A percentile compares a stretch with the other conserved stretches of the same genome.
Evolutionary conservation across 2,888 invertebrate genomes (phyloP).

Genomic region (Scaptomyza tumidula): DNA sequence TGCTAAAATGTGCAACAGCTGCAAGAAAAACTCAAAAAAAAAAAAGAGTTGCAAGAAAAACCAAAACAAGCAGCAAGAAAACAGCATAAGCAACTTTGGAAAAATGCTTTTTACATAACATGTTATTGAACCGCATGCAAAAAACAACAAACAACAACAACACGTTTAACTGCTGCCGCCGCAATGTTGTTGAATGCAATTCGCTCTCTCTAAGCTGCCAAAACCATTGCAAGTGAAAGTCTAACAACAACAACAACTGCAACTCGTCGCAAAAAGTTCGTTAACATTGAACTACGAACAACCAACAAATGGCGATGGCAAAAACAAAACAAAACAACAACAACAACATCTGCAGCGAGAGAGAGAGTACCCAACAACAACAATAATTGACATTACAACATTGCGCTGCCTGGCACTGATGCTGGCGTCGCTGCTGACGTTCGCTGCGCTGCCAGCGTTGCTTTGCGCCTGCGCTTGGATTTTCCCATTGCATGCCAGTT

Average conservation of each 20-base stretch:
- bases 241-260: constrained; percentile 54
- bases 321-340: constrained; percentile 24
- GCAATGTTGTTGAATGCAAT: constrained; percentile 40
- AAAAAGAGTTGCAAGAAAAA: constrained; percentile 40
- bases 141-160: constrained; percentile 56
- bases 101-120: constrained; percentile 84
- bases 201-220: constrained; percentile 72
- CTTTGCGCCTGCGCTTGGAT: constrained; percentile 64
- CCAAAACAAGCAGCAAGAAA: constrained; percentile 39
- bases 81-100: constrained; percentile 64
- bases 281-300: constrained; percentile 84
- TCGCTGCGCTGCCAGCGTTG: constrained; percentile 14
- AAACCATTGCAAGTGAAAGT: constrained; percentile 84
- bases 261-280: constrained; percentile 78
- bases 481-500: constrained; percentile 70
- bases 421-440: constrained; percentile 18
- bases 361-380: constrained; percentile 37
- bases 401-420: constrained; percentile 59
- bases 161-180: constrained; percentile 49
- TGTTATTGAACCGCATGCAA: constrained; percentile 83
- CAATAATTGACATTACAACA: constrained; percentile 67
- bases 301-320: constrained; percentile 24
- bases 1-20: constrained; percentile 58
- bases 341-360: constrained; percentile 13
- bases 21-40: constrained; percentile 22